These are phyloP conservation scores for Scalopus aquaticus DNA, from an alignment of 2,113 vertebrate genomes.

Conservation along the genomic window DNA sequence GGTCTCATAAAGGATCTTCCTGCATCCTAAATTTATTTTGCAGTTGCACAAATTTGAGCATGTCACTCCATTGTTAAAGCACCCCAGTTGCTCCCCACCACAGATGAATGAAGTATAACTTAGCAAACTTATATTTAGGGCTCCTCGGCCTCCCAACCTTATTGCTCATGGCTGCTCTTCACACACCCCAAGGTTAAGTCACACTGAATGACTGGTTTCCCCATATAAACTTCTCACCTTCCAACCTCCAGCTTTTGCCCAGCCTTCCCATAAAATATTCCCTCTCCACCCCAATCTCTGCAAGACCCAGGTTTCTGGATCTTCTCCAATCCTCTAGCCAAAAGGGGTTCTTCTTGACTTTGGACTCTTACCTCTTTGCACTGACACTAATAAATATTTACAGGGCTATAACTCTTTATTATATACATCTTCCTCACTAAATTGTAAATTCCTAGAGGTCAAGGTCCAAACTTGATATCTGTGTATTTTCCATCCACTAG, in stretches of 20 bases:
- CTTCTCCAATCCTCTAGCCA: neutral
- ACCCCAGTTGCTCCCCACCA: neutral
- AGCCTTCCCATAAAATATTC: neutral
- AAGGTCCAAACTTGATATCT: conserved; percentile 32
- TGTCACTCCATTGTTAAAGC: neutral
- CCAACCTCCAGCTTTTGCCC: neutral
- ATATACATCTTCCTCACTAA: neutral
- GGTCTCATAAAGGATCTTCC: neutral
- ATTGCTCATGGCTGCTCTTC: neutral
- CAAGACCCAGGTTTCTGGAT: neutral
- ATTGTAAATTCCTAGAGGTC: conserved; percentile 12
- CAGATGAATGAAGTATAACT: neutral
- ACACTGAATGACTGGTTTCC: neutral
- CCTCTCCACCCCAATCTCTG: neutral
- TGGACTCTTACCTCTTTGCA: neutral
- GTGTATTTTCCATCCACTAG: neutral
- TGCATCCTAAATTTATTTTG: neutral
- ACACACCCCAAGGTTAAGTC: neutral
- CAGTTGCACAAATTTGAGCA: neutral
- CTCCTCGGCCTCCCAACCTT: neutral
- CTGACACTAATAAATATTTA: neutral
- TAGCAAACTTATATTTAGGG: neutral
- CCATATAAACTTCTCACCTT: neutral
- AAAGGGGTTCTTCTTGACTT: conserved; percentile 33
- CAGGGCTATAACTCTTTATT: conserved; percentile 20